Evolutionary conservation across 2,797 vertebrate genomes (phyloP).

Genomic region (Brotula barbata): DNA sequence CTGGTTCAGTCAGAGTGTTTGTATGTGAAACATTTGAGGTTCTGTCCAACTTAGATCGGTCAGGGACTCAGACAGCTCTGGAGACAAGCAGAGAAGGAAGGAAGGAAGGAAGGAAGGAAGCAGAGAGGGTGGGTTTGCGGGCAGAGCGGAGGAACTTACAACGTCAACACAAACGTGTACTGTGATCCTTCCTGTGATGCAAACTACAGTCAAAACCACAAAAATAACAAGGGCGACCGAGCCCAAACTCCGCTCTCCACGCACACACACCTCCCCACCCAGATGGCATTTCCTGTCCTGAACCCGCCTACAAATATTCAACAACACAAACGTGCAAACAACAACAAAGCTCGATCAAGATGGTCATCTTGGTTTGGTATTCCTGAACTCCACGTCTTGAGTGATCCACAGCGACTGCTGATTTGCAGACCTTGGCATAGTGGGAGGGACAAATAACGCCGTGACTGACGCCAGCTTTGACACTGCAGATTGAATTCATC

Average conservation of each 20-base stretch:
- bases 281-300: slow-evolving; percentile 54
- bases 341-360: background rate
- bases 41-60: background rate
- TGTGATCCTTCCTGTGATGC: slow-evolving; percentile 19
- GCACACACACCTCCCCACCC: slow-evolving; percentile 16
- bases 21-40: too few relatives aligned
- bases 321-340: slow-evolving; percentile 31
- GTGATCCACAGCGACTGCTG: too few relatives aligned
- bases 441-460: background rate
- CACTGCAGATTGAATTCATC: background rate
- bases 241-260: background rate
- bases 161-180: slow-evolving; percentile 20
- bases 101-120: background rate
- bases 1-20: too few relatives aligned
- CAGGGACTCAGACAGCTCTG: background rate
- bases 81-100: background rate
- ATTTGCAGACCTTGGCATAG: too few relatives aligned
- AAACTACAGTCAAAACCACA: slow-evolving; percentile 25
- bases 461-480: background rate
- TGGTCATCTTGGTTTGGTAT: background rate
- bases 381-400: too few relatives aligned
- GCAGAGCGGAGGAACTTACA: slow-evolving; percentile 5
- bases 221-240: slow-evolving; percentile 5
- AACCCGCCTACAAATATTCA: slow-evolving; percentile 32
- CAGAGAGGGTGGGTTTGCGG: background rate